Conservation (phyloP, 2,888 invertebrate species). For the Rhabditophanes sp. region DNA sequence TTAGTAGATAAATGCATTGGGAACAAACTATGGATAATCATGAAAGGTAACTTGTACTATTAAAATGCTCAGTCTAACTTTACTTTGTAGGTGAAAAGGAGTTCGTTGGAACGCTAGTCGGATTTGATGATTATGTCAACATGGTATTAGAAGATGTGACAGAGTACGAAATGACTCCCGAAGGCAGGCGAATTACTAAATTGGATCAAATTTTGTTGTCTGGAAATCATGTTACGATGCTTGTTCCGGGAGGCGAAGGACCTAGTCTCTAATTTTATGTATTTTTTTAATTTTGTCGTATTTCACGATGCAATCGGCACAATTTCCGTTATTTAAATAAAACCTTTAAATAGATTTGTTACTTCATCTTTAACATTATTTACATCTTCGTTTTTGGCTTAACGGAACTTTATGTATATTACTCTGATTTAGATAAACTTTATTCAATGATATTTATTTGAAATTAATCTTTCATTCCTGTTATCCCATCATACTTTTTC, state of each 20-base stretch:
- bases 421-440: no score
- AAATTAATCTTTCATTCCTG: no score
- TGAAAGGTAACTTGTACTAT: conserved; percentile 61
- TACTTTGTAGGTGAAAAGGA: conserved; percentile 61
- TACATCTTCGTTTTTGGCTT: no score
- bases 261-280: conserved; percentile 24
- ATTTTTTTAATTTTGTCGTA: no score
- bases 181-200: conserved; percentile 78
- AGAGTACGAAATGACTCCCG: conserved; percentile 69
- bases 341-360: no score
- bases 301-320: no score
- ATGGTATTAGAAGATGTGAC: conserved; percentile 40
- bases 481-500: no score
- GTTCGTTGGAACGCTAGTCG: conserved; percentile 88
- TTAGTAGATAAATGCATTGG: conserved; percentile 98
- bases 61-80: background rate
- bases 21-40: conserved; percentile 93
- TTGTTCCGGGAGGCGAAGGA: conserved; percentile 41
- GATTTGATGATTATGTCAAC: conserved; percentile 43
- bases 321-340: no score
- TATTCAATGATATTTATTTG: no score
- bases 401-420: no score
- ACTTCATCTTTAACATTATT: no score
- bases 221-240: conserved; percentile 97
- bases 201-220: conserved; percentile 91